These are phyloP conservation scores for Cecidostiba fungosa DNA, from an alignment of 2,888 invertebrate species.

Conservation along the genomic window DNA sequence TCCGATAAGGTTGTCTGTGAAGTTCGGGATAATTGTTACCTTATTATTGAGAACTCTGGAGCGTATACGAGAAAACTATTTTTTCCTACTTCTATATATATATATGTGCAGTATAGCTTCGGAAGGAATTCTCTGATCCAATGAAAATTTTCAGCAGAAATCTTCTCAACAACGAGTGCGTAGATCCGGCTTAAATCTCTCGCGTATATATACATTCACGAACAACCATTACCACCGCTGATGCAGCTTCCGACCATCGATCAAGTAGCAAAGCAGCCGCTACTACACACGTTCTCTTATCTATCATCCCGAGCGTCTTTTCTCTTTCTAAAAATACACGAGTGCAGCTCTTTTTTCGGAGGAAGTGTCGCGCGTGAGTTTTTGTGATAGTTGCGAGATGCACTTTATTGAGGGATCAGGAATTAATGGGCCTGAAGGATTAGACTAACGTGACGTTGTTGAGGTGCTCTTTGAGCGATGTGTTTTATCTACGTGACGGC, in stretches of 20 bases:
- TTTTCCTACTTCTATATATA: no score
- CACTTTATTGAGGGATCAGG: not conserved
- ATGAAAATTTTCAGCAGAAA: not conserved
- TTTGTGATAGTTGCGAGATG: not conserved
- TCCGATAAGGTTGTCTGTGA: not conserved
- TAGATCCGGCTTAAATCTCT: no score
- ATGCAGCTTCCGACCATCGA: constrained; percentile 44
- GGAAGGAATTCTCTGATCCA: constrained; percentile 3
- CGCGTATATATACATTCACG: no score
- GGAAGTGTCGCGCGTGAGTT: not conserved
- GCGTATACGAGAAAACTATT: no score
- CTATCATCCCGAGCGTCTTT: constrained; percentile 2
- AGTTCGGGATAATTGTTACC: not conserved
- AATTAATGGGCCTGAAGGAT: not conserved
- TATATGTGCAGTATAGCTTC: no score
- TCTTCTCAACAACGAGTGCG: not conserved
- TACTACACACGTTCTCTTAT: constrained; percentile 27
- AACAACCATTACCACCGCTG: not conserved
- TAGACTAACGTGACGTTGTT: not conserved
- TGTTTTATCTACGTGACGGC: not conserved
- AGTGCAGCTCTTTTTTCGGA: not conserved
- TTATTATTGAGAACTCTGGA: no score
- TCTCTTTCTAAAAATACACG: constrained; percentile 29
- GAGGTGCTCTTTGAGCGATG: constrained; percentile 2
- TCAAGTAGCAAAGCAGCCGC: constrained; percentile 13